phyloP scores from a whole-genome alignment of 2,113 vertebrate genomes.

The Delphinus delphis region DNA sequence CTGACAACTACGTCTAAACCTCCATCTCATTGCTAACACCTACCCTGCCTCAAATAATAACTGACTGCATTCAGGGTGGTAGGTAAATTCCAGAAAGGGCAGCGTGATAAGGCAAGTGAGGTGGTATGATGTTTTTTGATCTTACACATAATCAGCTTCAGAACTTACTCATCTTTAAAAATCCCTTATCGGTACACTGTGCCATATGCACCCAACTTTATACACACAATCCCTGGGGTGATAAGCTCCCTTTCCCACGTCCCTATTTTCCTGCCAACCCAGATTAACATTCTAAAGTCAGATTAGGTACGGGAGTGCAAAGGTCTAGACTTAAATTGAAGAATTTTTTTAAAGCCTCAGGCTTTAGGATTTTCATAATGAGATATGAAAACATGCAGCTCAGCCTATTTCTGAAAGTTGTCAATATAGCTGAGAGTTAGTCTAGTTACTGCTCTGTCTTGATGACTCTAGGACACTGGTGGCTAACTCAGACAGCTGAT shows the following conservation, averaged over 20 bases:
- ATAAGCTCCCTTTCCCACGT: not conserved
- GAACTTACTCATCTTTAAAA: not conserved
- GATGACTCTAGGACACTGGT: not conserved
- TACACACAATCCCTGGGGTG: not conserved
- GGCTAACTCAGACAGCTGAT: not conserved
- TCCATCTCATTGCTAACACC: not conserved
- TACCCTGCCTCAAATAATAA: not conserved
- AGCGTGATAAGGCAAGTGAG: slow-evolving; percentile 1
- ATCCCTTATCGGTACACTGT: not conserved
- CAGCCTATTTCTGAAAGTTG: not conserved
- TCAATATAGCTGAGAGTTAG: not conserved
- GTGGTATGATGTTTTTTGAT: not conserved
- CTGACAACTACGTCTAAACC: not conserved
- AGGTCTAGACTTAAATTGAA: not conserved
- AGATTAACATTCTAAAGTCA: not conserved
- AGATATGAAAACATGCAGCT: not conserved
- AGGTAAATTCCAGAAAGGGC: not conserved
- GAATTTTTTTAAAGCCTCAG: not conserved
- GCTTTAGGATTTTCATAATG: not conserved
- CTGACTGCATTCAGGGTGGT: not conserved
- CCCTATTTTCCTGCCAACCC: not conserved
- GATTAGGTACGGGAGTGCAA: not conserved
- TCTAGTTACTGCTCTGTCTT: not conserved
- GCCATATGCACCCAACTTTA: not conserved
- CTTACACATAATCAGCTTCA: not conserved